Evolutionary conservation across 2,888 invertebrate genomes (phyloP), one percentile per base, ranked within the genome.

Genomic region (Dasysyrphus tricinctus): DNA sequence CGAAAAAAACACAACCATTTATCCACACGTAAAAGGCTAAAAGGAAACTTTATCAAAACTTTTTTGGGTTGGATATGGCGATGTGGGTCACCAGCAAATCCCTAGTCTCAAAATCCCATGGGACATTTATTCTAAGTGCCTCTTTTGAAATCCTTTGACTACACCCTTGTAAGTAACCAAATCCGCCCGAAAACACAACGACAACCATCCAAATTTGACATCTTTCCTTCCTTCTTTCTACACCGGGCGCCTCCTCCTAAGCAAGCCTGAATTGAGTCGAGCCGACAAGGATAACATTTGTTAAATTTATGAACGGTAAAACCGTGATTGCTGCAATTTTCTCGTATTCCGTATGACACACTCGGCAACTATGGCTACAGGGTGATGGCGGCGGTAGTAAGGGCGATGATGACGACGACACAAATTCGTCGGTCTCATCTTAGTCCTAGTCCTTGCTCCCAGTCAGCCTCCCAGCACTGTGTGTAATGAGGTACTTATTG

Each of bases 111-210:
- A 54, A 77, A 73, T 85, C 85, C 85, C 70, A 74, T 70, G 81
- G 81, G 85, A 85, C 85, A 85, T 85, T 85, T 85, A 85, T 85
- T 85, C 77, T 78, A 81, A 85, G 85, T 85, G 85, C 81, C 85
- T 81, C 81, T 85, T 85, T 81, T 74, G 51, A 81, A 78, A 81
- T 85, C 85, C 85, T 85, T 85, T 81, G 81, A 85, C 73, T 70
- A 81, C 77, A 85, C 81, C 80, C 81, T 85, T 85, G 81, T 85
- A 85, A 81, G 85, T 81, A 81, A 85, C 69, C 77, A 85, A 85
- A 85, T 85, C 81, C 81, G 77, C 34, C 61, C 73, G 44, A 57
- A 77, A 81, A 77, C 72, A 76, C 75, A 54, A 67, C 78, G 57
- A 70, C 57, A 32, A 32, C 16, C 65, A 16, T 65, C 7, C 49